Conservation (phyloP, 1,140 invertebrate species). For the Calliphora vicina region DNA sequence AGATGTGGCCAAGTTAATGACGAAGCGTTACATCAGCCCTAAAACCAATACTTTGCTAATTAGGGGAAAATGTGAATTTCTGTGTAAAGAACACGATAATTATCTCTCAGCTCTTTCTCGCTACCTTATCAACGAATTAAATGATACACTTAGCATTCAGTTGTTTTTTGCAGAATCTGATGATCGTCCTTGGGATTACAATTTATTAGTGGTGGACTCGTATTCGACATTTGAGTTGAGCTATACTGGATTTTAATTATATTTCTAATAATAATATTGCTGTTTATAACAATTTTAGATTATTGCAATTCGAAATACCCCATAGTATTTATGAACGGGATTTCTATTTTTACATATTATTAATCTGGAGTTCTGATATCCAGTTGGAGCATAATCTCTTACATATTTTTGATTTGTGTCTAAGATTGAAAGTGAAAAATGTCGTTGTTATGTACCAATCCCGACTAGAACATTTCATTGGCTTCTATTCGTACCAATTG, state of each 20-base stretch:
- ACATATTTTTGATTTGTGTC: conserved; percentile 1
- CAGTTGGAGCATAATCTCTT: background rate
- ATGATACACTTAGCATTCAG: no score
- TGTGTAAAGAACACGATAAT: no score
- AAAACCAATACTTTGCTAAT: background rate
- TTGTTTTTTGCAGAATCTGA: no score
- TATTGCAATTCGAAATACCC: background rate
- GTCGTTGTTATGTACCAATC: conserved; percentile 30
- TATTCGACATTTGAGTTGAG: no score
- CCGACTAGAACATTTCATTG: background rate
- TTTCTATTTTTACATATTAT: conserved; percentile 5
- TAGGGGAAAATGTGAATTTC: no score
- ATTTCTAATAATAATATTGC: no score
- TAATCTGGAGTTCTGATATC: background rate
- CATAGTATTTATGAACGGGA: background rate
- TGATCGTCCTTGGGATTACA: no score
- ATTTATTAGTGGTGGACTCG: no score
- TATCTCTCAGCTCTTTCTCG: no score
- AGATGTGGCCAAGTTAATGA: background rate
- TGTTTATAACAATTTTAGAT: background rate
- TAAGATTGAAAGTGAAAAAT: conserved; percentile 1
- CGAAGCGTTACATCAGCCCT: background rate
- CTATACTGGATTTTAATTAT: no score
- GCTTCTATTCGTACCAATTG: conserved; percentile 24
- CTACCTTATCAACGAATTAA: no score